These are phyloP conservation scores for Apocheima hispidaria DNA, from an alignment of 2,888 invertebrate genomes.

Conservation along the genomic window DNA sequence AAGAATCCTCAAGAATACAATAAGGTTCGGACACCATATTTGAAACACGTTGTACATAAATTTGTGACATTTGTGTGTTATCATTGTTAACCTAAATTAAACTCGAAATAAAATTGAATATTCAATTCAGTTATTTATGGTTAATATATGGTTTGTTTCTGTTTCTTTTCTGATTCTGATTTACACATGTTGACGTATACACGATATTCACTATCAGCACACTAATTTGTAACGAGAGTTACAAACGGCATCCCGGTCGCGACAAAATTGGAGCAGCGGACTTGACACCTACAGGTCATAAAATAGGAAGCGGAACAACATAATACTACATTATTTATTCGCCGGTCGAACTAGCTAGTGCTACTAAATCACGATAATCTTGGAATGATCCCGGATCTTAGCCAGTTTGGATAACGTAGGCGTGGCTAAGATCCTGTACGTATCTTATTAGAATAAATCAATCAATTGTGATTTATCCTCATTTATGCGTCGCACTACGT, in stretches of 20 bases:
- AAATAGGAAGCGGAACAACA: slow-evolving; percentile 50
- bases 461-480: slow-evolving; percentile 7
- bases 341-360: slow-evolving; percentile 34
- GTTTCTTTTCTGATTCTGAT: too few species aligned
- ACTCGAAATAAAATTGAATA: too few species aligned
- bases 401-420: slow-evolving; percentile 14
- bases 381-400: slow-evolving; percentile 34
- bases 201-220: not conserved
- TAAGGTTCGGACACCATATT: too few species aligned
- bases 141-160: too few species aligned
- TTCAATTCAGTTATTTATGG: too few species aligned
- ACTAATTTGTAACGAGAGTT: not conserved
- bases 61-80: too few species aligned
- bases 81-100: too few species aligned
- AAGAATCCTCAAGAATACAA: too few species aligned
- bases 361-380: slow-evolving; percentile 40
- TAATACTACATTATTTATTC: slow-evolving; percentile 43
- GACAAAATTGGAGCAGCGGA: slow-evolving; percentile 15
- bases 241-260: slow-evolving; percentile 12
- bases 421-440: slow-evolving; percentile 24
- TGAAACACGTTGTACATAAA: too few species aligned
- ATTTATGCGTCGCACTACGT: not conserved
- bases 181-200: too few species aligned
- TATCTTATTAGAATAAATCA: slow-evolving; percentile 10
- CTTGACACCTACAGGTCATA: slow-evolving; percentile 42